Evolutionary conservation across 1,140 invertebrate species (phyloP).

Genomic region (Batillaria attramentaria): DNA sequence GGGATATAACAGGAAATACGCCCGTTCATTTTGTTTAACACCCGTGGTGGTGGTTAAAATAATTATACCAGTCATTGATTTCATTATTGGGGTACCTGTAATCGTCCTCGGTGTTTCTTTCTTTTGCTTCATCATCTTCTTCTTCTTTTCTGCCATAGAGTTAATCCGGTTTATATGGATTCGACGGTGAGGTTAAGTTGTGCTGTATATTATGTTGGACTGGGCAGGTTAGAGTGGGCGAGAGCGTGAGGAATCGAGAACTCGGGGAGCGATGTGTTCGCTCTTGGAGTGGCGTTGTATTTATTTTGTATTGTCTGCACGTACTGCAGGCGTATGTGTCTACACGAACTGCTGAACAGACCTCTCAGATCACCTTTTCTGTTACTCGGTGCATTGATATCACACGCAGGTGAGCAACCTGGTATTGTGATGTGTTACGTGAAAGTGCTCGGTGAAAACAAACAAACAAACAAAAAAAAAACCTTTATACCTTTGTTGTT

Average conservation of each 20-base stretch:
- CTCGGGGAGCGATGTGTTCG: too few species aligned
- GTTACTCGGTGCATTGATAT: not conserved
- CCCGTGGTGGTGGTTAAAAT: too few species aligned
- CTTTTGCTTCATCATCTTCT: too few species aligned
- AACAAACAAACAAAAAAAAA: too few species aligned
- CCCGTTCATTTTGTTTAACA: too few species aligned
- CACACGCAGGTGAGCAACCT: not conserved
- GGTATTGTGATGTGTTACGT: not conserved
- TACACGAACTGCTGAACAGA: not conserved
- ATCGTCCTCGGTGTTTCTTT: too few species aligned
- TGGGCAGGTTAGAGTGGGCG: too few species aligned
- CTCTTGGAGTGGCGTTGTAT: too few species aligned
- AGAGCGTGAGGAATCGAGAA: too few species aligned
- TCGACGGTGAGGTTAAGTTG: conserved; percentile 6
- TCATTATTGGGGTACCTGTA: too few species aligned
- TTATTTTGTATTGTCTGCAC: conserved; percentile 1
- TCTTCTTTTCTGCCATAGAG: not conserved
- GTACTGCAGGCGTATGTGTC: not conserved
- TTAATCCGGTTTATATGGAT: not conserved
- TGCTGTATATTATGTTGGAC: not conserved
- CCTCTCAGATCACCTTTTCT: not conserved
- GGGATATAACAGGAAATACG: too few species aligned
- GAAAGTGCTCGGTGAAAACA: not conserved
- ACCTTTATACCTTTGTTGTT: not conserved
- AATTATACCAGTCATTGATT: too few species aligned